Conservation (phyloP, 2,113 vertebrate species). For the Tetrao urogallus region DNA sequence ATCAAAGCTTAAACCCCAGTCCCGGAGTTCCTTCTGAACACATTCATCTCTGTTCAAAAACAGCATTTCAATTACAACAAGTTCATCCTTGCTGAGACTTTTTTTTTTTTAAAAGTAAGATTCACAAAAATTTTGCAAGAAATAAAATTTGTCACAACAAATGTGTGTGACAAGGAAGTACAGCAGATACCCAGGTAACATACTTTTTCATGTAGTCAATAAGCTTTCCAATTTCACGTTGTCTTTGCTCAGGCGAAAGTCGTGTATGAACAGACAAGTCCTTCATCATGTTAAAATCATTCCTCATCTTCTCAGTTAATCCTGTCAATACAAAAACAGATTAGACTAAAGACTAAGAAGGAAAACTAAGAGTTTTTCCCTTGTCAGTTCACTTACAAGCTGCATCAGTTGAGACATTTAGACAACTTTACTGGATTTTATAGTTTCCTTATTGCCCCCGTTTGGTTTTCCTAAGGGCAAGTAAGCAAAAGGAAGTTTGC, state of each 20-base stretch:
- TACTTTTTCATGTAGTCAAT: constrained; percentile 84
- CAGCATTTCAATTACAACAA: background rate
- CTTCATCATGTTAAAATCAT: constrained; percentile 91
- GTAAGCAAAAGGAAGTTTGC: background rate
- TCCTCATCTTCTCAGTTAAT: constrained; percentile 91
- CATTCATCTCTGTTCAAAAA: constrained; percentile 80
- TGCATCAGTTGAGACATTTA: background rate
- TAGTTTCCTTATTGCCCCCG: background rate
- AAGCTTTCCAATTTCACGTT: constrained; percentile 83
- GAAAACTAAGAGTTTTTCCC: background rate
- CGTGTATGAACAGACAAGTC: constrained; percentile 87
- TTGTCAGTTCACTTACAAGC: background rate
- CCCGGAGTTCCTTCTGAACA: constrained; percentile 84
- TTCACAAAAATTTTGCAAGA: background rate
- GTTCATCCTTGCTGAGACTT: background rate
- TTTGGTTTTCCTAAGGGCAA: background rate
- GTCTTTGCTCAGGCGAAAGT: constrained; percentile 86
- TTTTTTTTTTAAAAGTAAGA: background rate
- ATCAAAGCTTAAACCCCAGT: constrained; percentile 93
- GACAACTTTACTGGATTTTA: background rate
- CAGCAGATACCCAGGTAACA: background rate
- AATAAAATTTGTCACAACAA: accelerated
- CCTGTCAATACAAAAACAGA: constrained; percentile 73
- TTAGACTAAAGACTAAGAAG: background rate
- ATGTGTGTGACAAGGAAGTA: accelerated